These are phyloP conservation scores for Hybognathus amarus DNA, from an alignment of 2,797 vertebrate species.

Conservation along the genomic window DNA sequence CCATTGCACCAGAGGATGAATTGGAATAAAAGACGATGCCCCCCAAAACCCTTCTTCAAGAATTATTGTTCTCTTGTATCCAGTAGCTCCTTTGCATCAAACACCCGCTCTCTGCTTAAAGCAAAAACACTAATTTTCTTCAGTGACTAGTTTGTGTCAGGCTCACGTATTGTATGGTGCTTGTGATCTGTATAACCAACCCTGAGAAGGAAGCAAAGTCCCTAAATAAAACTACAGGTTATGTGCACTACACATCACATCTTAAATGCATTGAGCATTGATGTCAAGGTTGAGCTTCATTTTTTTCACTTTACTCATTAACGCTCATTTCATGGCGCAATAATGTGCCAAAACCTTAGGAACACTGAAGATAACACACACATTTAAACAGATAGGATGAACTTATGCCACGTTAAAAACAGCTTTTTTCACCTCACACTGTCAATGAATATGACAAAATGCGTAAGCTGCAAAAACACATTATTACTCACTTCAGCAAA, in stretches of 20 bases:
- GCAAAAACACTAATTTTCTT: slow-evolving; percentile 60
- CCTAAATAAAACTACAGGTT: slow-evolving; percentile 14
- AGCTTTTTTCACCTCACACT: slow-evolving; percentile 14
- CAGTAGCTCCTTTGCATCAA: slow-evolving; percentile 28
- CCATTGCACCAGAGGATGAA: slow-evolving; percentile 75
- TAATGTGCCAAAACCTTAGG: slow-evolving; percentile 18
- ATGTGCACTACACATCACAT: slow-evolving; percentile 34
- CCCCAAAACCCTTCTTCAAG: slow-evolving; percentile 42
- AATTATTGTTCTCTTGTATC: slow-evolving; percentile 65
- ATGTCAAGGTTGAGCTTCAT: slow-evolving; percentile 21
- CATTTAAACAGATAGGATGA: background rate
- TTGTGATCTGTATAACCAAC: slow-evolving; percentile 49
- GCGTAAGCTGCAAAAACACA: slow-evolving; percentile 5
- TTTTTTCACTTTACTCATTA: background rate
- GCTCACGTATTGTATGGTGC: slow-evolving; percentile 59
- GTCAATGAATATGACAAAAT: slow-evolving; percentile 21
- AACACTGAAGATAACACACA: background rate
- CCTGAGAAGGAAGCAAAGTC: slow-evolving; percentile 27
- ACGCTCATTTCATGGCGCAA: background rate
- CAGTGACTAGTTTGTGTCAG: slow-evolving; percentile 64
- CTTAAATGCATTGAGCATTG: slow-evolving; percentile 15
- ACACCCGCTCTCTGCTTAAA: slow-evolving; percentile 49
- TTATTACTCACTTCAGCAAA: slow-evolving; percentile 6
- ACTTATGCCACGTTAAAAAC: slow-evolving; percentile 37
- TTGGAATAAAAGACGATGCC: slow-evolving; percentile 66